These are phyloP conservation scores for Agrenia bidenticulata DNA, from an alignment of 2,888 invertebrate genomes.

Conservation along the genomic window DNA sequence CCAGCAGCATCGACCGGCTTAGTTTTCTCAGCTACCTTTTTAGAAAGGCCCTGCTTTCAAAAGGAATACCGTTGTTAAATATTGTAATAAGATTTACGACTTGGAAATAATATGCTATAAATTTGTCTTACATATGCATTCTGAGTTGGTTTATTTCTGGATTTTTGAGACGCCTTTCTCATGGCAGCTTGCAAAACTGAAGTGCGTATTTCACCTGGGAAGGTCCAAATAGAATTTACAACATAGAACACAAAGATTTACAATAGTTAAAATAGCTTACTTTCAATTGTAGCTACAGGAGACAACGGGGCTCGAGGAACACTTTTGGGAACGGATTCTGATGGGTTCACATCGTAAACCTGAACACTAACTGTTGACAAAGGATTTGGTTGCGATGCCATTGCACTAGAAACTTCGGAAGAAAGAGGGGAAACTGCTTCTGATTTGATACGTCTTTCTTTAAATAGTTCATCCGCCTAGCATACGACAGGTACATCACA, in stretches of 20 bases:
- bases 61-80: not conserved
- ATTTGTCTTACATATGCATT: conserved; percentile 43
- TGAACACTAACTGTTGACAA: not conserved
- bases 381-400: not conserved
- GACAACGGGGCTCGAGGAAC: conserved; percentile 19
- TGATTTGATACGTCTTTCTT: conserved; percentile 19
- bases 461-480: conserved; percentile 33
- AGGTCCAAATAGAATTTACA: not conserved
- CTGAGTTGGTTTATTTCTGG: conserved; percentile 27
- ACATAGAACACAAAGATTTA: not conserved
- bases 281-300: conserved; percentile 41
- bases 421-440: not conserved
- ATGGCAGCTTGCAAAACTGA: conserved; percentile 51
- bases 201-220: conserved; percentile 46
- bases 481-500: too few relatives aligned
- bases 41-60: conserved; percentile 35
- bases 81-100: not conserved
- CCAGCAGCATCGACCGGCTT: conserved; percentile 56
- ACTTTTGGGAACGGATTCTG: not conserved
- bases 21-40: conserved; percentile 21
- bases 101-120: not conserved
- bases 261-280: conserved; percentile 31
- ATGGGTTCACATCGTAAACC: not conserved
- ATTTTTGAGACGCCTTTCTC: conserved; percentile 44
- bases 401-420: not conserved